Evolutionary conservation across 2,888 invertebrate genomes (phyloP), one percentile per base, ranked within the genome.

Genomic region (Dryococelus australis): DNA sequence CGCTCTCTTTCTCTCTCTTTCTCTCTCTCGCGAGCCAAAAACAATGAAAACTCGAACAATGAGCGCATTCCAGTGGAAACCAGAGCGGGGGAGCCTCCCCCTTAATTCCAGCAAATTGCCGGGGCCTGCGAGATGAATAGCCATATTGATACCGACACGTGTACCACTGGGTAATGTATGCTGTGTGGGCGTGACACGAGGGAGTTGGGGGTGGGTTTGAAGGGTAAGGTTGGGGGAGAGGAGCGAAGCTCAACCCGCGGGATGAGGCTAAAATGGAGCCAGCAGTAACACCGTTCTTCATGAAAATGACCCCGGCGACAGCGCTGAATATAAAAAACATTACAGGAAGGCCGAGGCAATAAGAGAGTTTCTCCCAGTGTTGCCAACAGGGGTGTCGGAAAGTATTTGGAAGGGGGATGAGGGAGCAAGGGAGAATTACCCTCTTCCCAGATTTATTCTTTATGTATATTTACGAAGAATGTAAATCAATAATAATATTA

Each of bases 161-260:
- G 65, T 65, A 65, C 24, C 24, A 24, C 65, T 16, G 24, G 65
- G 65, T 65, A 65, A 65, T 65, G 65, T 65, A 20, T 26, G 78
- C 81, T n/a, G 80, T 84, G 85, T 43, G 84, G 85, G 81, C 43
- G 28, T 24, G 43, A 51, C n/a, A 26, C n/a, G 80, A 12, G 47
- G 43, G 26, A 6, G 24, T 5, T 84, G 84, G n/a, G n/a, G 27
- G 4, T 85, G 81, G 12, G 51, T 12, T 6, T 47, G 47, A 43
- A 51, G 83, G 12, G 20, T 16, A 28, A 20, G 53, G 28, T 13
- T 20, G 53, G 35, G 65, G 51, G 20, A 27, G n/a, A 47, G 53
- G 86, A 86, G 35, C 80, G 88, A 86, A 47, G 86, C 35, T 80
- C 47, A 47, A 16, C 47, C 47, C 47, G 65, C 8, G 65, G n/a